These are phyloP conservation scores for Graphium colonna DNA, from an alignment of 2,888 invertebrate genomes.

Conservation along the genomic window DNA sequence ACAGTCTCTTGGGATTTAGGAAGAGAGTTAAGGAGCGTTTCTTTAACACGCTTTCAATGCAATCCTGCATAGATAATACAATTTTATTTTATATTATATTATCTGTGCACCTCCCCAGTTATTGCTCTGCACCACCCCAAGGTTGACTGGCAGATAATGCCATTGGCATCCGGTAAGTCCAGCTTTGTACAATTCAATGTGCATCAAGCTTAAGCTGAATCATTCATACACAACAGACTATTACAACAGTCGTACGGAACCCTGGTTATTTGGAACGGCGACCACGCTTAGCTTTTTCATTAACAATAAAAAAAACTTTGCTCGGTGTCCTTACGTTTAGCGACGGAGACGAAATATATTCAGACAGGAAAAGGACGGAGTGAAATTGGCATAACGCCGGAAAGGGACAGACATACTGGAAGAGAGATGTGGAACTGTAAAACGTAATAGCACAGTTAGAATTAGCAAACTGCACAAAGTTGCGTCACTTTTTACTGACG, in stretches of 20 bases:
- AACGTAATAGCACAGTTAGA: constrained; percentile 46
- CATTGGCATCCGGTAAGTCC: no score
- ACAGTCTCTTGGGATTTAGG: no score
- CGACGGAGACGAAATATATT: constrained; percentile 20
- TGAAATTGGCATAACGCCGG: constrained; percentile 11
- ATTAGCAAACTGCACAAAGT: constrained; percentile 47
- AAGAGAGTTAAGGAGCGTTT: no score
- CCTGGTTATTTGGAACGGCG: not conserved
- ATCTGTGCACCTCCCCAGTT: no score
- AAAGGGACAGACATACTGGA: constrained; percentile 10
- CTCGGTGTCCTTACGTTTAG: constrained; percentile 22
- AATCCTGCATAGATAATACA: no score
- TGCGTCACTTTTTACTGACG: constrained; percentile 30
- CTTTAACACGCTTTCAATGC: no score
- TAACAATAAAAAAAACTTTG: constrained; percentile 26
- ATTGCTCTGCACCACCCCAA: no score
- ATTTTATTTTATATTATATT: no score
- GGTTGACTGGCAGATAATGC: no score
- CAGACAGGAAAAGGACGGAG: constrained; percentile 13
- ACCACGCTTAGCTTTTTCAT: constrained; percentile 9
- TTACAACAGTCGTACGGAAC: constrained; percentile 11
- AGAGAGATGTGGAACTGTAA: constrained; percentile 27
- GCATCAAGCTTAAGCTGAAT: no score
- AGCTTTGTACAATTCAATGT: no score
- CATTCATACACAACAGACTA: no score